Evolutionary conservation across 2,797 vertebrate species (phyloP).

Genomic region (Spheniscus humboldti): DNA sequence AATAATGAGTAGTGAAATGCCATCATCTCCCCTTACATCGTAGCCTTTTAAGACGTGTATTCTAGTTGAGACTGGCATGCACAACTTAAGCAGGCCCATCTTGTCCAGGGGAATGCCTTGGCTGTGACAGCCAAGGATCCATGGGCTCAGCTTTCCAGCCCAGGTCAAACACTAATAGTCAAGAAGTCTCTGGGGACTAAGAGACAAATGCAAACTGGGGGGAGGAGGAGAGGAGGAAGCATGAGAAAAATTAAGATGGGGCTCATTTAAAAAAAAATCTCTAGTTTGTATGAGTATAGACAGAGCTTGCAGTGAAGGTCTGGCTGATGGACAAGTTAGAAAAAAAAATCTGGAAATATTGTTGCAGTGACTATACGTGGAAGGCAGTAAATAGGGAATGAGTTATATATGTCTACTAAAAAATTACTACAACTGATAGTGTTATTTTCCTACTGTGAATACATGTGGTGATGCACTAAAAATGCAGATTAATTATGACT

Average conservation of each 20-base stretch:
- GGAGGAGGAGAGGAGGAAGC: background rate
- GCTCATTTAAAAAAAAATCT: background rate
- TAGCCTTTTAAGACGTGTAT: background rate
- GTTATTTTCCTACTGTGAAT: background rate
- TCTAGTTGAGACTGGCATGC: background rate
- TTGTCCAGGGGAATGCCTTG: background rate
- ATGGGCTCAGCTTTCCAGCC: background rate
- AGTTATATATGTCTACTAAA: background rate
- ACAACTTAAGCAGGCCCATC: background rate
- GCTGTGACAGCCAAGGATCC: background rate
- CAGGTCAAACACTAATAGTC: background rate
- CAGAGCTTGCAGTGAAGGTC: background rate
- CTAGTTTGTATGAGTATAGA: background rate
- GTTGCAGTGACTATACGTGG: background rate
- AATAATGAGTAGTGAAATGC: background rate
- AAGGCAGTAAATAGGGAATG: background rate
- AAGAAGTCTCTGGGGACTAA: background rate
- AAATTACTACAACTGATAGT: background rate
- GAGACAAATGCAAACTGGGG: background rate
- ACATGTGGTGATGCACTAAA: background rate
- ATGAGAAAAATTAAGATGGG: background rate
- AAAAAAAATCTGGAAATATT: background rate
- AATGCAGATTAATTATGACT: background rate
- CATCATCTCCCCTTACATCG: background rate
- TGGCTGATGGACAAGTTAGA: background rate